Evolutionary conservation across 2,888 invertebrate species (phyloP), one percentile per base, ranked within the genome.

Genomic region (Eristalis pertinax): DNA sequence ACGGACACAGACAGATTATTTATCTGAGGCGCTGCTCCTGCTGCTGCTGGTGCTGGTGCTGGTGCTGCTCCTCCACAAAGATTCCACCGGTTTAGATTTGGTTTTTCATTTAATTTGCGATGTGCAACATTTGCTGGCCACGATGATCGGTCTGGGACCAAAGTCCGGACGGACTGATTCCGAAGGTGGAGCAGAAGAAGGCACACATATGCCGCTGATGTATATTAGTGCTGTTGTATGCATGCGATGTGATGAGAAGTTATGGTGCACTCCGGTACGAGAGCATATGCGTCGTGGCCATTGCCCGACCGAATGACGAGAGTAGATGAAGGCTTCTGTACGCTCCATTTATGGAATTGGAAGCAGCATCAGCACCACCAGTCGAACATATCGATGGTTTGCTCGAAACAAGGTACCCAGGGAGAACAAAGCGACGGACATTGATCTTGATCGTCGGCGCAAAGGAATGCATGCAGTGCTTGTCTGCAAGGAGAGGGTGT

Each of bases 301-400:
- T 76, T 63, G 67, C 78, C 67, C 65, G 60, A 70, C 26, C 65
- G 56, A 86, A 70, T 82, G 85, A 86, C 74, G 86, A 86, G 76
- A 73, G 63, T 73, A 81, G 85, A 83, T 73, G 87, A 84, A 50
- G 69, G 87, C 87, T 87, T 84, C 87, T 87, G 87, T 84, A 85
- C 84, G 87, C 64, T 87, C 87, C 87, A 84, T 87, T 87, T 87
- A 84, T 87, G 84, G 87, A 87, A 76, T 84, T 87, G 87, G 87
- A 87, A 87, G 87, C 84, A 75, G 50, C 50, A 43, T 15, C 43
- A 43, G n/a, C 43, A 50, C 8, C 50, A 50, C 19, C 50, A 50
- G 79, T 84, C 79, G 84, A 83, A 87, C 74, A 38, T 76, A 68
- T 86, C 83, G 86, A 87, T 79, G 79, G 70, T 29, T 68, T 79